Percentiles rank a stretch among this genome's conserved stretches.
phyloP scores from a whole-genome alignment of 1,140 invertebrate species.

The Acromyrmex charruanus region DNA sequence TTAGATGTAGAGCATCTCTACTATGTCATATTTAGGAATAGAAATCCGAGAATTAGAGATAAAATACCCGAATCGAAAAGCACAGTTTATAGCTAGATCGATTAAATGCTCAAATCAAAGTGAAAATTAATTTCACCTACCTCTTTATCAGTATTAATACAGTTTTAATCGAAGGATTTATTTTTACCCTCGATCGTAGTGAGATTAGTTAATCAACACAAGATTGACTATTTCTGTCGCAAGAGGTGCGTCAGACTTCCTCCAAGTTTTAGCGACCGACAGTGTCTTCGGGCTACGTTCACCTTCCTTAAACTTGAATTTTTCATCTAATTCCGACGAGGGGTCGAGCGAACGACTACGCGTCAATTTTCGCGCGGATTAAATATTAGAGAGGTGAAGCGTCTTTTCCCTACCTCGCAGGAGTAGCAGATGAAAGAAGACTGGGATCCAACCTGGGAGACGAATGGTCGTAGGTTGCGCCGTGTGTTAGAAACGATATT shows the following conservation, averaged over 20 bases:
- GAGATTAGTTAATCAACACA: constrained; percentile 60
- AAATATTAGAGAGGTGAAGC: constrained; percentile 67
- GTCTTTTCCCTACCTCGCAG: constrained; percentile 11
- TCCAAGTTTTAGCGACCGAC: constrained; percentile 52
- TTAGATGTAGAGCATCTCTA: neutral
- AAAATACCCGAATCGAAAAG: neutral
- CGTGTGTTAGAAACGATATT: constrained; percentile 59
- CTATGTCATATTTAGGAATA: neutral
- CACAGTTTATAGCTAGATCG: constrained; percentile 11
- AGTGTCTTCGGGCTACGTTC: constrained; percentile 20
- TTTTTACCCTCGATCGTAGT: constrained; percentile 47
- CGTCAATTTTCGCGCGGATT: constrained; percentile 73
- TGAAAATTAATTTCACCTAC: constrained; percentile 36
- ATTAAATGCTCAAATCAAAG: constrained; percentile 23
- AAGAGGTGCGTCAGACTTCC: constrained; percentile 31
- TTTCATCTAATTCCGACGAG: constrained; percentile 67
- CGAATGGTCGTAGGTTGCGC: constrained; percentile 57
- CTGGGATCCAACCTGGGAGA: constrained; percentile 44
- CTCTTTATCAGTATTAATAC: constrained; percentile 29
- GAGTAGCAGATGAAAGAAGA: constrained; percentile 43
- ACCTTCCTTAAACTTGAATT: constrained; percentile 66
- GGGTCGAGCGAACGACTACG: constrained; percentile 24
- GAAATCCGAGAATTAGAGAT: neutral
- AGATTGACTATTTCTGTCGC: constrained; percentile 53
- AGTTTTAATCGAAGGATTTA: constrained; percentile 54